Evolutionary conservation across 2,797 vertebrate genomes (phyloP).

Genomic region (Pangasius krempfi): DNA sequence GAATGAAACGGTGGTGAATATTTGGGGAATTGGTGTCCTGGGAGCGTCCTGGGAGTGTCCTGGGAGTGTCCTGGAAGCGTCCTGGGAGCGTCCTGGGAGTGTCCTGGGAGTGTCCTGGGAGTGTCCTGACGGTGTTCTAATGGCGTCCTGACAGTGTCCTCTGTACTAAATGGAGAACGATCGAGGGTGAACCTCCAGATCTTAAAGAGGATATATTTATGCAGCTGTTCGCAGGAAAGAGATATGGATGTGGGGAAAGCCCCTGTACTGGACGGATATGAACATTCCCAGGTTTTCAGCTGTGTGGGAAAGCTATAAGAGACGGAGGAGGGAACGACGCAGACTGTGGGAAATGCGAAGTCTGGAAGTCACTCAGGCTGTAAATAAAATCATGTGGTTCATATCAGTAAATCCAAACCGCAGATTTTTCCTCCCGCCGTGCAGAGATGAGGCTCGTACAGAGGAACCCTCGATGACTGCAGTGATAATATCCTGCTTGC

Average conservation of each 20-base stretch:
- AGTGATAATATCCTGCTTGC: conserved; percentile 50
- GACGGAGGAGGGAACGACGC: conserved; percentile 29
- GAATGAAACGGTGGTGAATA: not conserved
- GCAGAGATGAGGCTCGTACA: conserved; percentile 3
- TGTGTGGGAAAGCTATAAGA: conserved; percentile 63
- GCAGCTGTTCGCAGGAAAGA: conserved; percentile 33
- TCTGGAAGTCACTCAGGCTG: conserved; percentile 62
- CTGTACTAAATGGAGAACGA: not conserved
- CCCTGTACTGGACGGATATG: conserved; percentile 48
- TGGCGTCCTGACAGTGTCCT: not conserved
- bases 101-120: not conserved
- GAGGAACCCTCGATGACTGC: not conserved
- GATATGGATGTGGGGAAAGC: conserved; percentile 21
- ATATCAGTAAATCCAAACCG: conserved; percentile 24
- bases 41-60: too few relatives aligned
- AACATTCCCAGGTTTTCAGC: conserved; percentile 63
- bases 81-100: too few relatives aligned
- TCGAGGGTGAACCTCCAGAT: not conserved
- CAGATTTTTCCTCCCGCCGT: conserved; percentile 60
- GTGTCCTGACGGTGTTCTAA: too few relatives aligned
- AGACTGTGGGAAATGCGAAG: conserved; percentile 40
- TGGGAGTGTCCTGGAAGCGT: too few relatives aligned
- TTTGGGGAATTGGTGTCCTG: not conserved
- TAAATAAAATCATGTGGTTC: conserved; percentile 64
- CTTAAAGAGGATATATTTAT: conserved; percentile 5